Evolutionary conservation across 2,888 invertebrate genomes (phyloP), one percentile per base, ranked within the genome.

Genomic region (Dendrolimus houi): DNA sequence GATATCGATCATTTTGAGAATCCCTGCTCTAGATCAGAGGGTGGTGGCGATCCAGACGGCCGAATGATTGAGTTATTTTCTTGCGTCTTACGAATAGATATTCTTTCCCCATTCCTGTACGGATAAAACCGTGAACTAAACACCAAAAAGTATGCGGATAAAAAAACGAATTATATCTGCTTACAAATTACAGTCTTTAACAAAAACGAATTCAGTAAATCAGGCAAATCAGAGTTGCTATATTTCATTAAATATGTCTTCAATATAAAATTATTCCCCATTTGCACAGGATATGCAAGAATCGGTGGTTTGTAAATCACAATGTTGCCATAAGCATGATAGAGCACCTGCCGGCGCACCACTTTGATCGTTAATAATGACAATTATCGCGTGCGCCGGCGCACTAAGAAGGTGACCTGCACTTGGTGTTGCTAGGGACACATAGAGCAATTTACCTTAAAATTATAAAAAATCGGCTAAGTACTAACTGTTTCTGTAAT

Each of bases 281-380:
- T 12, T 8, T 47, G 9, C 47, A 47, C 47, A 29, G 47, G 47
- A 47, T 47, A 47, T 47, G 47, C 47, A 47, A 47, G 47, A 47
- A 12, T 47, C 47, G 12, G 3, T 47, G 12, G 47, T 47, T 47
- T 47, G 47, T 13, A 29, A 47, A 56, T 54, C 13, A 56, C 10
- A 56, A 52, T 3, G 14, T 40, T 41, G 41, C 52, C 12, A 56
- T 41, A 17, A 41, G 60, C 59, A 60, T 59, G 64, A 77, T 13
- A 41, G 17, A 13, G 59, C 59, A 59, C 57, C 60, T 58, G 57
- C 62, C 70, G 68, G 65, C 68, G 67, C 69, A 68, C 63, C 57
- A 60, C 69, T 70, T 72, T 72, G 72, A 72, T 69, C 68, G 73
- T 64, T 80, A 79, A 81, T 79, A 80, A 79, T 79, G 76, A 76